Evolutionary conservation across 1,140 invertebrate species (phyloP).

Genomic region (Bradysia coprophila): DNA sequence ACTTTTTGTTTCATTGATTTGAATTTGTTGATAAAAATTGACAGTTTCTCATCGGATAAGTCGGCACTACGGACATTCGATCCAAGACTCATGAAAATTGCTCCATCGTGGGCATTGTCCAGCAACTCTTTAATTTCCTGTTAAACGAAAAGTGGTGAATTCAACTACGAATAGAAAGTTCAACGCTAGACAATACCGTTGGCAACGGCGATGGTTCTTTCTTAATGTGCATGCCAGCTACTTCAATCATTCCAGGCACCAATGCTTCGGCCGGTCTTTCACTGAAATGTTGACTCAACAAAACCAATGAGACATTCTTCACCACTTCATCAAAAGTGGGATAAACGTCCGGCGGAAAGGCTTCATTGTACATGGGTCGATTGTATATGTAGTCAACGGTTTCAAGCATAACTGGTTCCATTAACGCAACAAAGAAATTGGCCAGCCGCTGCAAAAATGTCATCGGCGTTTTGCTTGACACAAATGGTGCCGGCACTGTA

Average conservation of each 20-base stretch:
- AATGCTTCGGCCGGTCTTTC: not conserved
- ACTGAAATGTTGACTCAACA: not conserved
- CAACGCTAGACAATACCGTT: too few species aligned
- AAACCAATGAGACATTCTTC: not conserved
- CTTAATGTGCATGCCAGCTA: not conserved
- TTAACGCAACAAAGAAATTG: too few species aligned
- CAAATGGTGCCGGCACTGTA: too few species aligned
- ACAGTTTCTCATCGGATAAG: conserved; percentile 4
- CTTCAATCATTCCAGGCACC: not conserved
- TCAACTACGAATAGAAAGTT: too few species aligned
- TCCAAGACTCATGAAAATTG: conserved; percentile 11
- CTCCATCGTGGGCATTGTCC: conserved; percentile 7
- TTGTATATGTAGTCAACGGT: too few species aligned
- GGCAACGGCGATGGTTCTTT: not conserved
- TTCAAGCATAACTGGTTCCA: too few species aligned
- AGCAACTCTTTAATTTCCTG: conserved; percentile 17
- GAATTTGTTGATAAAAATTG: conserved; percentile 12
- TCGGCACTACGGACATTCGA: conserved; percentile 1
- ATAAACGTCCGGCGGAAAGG: too few species aligned
- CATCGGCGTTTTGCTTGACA: too few species aligned
- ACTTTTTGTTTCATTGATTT: conserved; percentile 22
- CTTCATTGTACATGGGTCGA: too few species aligned
- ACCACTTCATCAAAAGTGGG: not conserved
- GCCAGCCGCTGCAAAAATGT: too few species aligned
- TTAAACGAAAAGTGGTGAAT: too few species aligned